These are phyloP conservation scores for Catostomus latipinnis DNA, from an alignment of 2,797 vertebrate species.

Conservation along the genomic window DNA sequence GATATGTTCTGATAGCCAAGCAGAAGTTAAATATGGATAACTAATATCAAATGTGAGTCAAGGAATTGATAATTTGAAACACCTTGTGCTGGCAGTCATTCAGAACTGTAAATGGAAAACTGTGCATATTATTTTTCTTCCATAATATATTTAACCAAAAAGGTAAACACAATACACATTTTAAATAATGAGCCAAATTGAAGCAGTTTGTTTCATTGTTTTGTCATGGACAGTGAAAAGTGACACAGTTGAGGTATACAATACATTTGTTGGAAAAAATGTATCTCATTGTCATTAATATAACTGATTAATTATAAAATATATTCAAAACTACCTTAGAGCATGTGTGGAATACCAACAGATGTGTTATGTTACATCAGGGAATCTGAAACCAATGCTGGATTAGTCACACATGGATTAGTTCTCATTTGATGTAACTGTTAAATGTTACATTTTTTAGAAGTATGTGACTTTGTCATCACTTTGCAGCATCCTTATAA, in stretches of 20 bases:
- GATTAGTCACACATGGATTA: conserved; percentile 15
- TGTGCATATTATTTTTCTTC: neutral
- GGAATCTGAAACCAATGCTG: neutral
- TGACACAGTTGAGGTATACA: neutral
- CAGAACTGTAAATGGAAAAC: neutral
- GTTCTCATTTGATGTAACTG: conserved; percentile 11
- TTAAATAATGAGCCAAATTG: neutral
- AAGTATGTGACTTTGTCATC: neutral
- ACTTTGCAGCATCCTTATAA: neutral
- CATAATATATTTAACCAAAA: neutral
- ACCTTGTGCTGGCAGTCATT: conserved; percentile 23
- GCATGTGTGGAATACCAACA: conserved; percentile 4
- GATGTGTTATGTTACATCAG: conserved; percentile 12
- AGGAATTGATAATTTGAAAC: conserved; percentile 36
- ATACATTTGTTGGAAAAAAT: conserved; percentile 1
- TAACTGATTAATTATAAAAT: neutral
- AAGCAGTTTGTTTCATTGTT: neutral
- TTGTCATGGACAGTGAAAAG: neutral
- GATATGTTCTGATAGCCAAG: conserved; percentile 63
- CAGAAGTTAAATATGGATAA: conserved; percentile 58
- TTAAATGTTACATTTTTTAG: conserved; percentile 24
- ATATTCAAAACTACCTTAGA: neutral
- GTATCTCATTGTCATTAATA: neutral
- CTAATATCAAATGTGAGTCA: conserved; percentile 51
- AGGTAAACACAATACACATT: neutral